Base-by-base conservation (phyloP, 2,797 vertebrate genomes). In the Pitangus sulphuratus region DNA sequence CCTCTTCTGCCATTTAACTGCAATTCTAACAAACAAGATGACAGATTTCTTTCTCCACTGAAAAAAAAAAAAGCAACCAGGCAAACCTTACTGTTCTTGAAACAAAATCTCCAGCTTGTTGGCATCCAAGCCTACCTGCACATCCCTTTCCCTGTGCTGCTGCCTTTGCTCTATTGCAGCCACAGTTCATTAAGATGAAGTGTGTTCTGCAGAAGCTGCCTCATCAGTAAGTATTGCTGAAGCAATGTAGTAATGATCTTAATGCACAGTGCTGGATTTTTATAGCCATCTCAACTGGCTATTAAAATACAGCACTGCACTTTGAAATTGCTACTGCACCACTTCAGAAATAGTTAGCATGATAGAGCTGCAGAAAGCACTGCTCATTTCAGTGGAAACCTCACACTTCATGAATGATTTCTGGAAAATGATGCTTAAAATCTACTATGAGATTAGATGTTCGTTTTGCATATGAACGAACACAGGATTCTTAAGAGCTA, bases 211-310 rank as follows among this genome's bases (percentile, higher is more conserved):
- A 76, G 93, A 83, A 94, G 87, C 65, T 91, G 91, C 82, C 91
- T 96, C 87, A 93, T 96, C 95, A 95, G 87, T 94, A 93, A 95
- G 87, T 91, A 93, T 62, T 86, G 87, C 96, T 94, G 95, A 94
- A 90, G 92, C 91, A 97, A 95, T 94, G 94, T 91, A 40, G 91
- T 92, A 95, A 97, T 91, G 92, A 96, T 93, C 69, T 95, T 94
- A 96, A 93, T 51, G 69, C 11, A n/a, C 58, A 90, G 76, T 65
- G 76, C 47, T 92, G 82, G 62, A 66, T 94, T 94, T 96, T 97
- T 96, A 96, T 93, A 94, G 82, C 72, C 47, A 78, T 72, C 84
- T 96, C 89, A 93, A 94, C 51, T 87, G 92, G 72, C 91, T 90
- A 94, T 96, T 97, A 97, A 96, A 96, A 94, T 87, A 89, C 65